These are phyloP conservation scores for Apogon hyalosoma DNA, from an alignment of 2,797 vertebrate genomes.

Conservation along the genomic window DNA sequence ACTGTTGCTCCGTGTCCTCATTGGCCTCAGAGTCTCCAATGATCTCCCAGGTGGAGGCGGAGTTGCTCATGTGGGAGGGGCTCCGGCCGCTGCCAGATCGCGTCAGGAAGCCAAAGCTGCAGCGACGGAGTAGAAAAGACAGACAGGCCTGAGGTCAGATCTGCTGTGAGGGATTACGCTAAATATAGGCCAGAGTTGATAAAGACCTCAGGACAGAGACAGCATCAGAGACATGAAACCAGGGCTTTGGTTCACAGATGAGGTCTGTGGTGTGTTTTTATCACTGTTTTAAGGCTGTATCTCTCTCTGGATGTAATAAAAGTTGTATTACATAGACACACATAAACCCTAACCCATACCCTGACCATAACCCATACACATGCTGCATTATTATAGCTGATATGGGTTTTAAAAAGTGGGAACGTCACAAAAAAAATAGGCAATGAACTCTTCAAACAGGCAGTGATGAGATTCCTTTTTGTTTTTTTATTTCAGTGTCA, in stretches of 20 bases:
- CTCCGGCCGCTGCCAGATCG: conserved; percentile 74
- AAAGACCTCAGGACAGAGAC: conserved; percentile 18
- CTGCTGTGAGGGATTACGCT: conserved; percentile 67
- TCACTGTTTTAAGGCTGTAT: not conserved
- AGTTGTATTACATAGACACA: not conserved
- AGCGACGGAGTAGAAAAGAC: conserved; percentile 56
- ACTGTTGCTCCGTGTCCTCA: conserved; percentile 33
- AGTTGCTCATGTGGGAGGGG: conserved; percentile 72
- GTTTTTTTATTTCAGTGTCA: too few species aligned
- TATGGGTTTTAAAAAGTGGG: too few species aligned
- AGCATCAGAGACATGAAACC: conserved; percentile 10
- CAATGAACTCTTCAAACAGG: too few species aligned
- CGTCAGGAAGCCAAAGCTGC: conserved; percentile 91
- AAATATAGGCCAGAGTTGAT: conserved; percentile 62
- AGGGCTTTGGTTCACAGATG: conserved; percentile 4
- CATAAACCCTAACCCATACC: too few species aligned
- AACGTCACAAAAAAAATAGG: too few species aligned
- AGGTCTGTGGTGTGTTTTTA: conserved; percentile 8
- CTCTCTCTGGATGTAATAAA: not conserved
- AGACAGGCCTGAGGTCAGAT: conserved; percentile 56
- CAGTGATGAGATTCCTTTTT: too few species aligned
- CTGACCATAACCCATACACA: too few species aligned
- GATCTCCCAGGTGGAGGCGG: conserved; percentile 87
- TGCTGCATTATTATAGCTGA: too few species aligned
- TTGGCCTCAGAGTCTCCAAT: conserved; percentile 76